Evolutionary conservation across 2,113 vertebrate species (phyloP).

Genomic region (Willisornis vidua): DNA sequence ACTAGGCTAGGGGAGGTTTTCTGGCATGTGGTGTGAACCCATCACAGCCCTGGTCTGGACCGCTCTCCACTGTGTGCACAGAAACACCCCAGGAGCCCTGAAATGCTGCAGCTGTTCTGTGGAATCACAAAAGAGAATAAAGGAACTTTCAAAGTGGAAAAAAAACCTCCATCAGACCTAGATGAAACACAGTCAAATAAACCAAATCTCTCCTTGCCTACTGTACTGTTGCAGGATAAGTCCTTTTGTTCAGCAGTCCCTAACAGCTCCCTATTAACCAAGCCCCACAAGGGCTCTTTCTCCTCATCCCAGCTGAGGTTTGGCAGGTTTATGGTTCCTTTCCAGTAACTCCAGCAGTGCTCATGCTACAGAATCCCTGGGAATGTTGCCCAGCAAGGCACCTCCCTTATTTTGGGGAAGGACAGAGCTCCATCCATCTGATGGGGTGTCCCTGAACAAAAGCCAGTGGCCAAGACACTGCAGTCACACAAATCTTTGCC

Average conservation of each 20-base stretch:
- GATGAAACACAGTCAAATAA: slow-evolving; percentile 5
- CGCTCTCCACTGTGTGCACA: neutral
- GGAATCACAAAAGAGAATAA: slow-evolving; percentile 13
- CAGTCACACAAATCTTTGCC: neutral
- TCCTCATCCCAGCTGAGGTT: neutral
- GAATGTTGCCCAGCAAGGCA: neutral
- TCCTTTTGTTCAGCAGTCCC: slow-evolving; percentile 5
- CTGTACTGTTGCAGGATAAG: slow-evolving; percentile 14
- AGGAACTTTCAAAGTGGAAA: slow-evolving; percentile 22
- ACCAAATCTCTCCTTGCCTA: neutral
- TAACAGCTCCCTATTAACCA: neutral
- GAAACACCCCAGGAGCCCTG: neutral
- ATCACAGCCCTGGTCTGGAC: neutral
- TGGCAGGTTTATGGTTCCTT: neutral
- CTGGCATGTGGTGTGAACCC: neutral
- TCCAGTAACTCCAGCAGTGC: neutral
- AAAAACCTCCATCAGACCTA: neutral
- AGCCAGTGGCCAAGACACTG: accelerated
- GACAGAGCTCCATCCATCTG: neutral
- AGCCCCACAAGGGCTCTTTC: neutral
- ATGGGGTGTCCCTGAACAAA: neutral
- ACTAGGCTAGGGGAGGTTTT: neutral
- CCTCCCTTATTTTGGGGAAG: neutral
- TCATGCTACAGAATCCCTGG: accelerated
- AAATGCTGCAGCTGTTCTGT: neutral